A percentile compares a stretch with the other conserved stretches of the same genome.
Conservation (phyloP, 2,797 vertebrate genomes). For the Lophotriccus pileatus region DNA sequence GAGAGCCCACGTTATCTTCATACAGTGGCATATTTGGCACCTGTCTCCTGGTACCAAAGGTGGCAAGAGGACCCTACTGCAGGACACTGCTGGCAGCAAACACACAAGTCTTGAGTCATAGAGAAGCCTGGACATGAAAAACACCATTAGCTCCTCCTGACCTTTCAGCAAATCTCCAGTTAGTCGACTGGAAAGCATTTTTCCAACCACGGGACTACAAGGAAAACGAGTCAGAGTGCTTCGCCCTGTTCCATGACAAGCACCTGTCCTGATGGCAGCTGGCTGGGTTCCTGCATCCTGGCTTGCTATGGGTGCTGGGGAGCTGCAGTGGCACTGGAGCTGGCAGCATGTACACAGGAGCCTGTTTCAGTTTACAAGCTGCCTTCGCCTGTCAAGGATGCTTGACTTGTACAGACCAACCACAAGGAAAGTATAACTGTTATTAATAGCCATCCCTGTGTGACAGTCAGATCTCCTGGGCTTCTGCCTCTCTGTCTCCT, state of each 20-base stretch:
- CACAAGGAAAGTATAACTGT: not conserved
- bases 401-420: not conserved
- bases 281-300: accelerated
- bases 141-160: not conserved
- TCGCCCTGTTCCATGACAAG: not conserved
- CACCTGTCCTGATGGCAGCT: not conserved
- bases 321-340: not conserved
- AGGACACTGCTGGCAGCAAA: not conserved
- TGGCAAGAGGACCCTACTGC: not conserved
- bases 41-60: not conserved
- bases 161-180: constrained; percentile 5
- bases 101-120: not conserved
- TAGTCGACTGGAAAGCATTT: constrained; percentile 27
- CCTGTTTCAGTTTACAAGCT: not conserved
- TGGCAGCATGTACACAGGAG: not conserved
- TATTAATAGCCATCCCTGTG: constrained; percentile 16
- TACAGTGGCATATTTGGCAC: not conserved
- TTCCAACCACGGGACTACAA: not conserved
- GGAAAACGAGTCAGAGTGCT: not conserved
- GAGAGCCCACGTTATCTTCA: not conserved
- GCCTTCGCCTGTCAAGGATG: not conserved
- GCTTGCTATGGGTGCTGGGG: not conserved
- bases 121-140: not conserved
- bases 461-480: not conserved
- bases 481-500: not conserved